These are phyloP conservation scores for Pseudobourletiella spinata DNA, from an alignment of 1,140 invertebrate genomes.

Conservation along the genomic window DNA sequence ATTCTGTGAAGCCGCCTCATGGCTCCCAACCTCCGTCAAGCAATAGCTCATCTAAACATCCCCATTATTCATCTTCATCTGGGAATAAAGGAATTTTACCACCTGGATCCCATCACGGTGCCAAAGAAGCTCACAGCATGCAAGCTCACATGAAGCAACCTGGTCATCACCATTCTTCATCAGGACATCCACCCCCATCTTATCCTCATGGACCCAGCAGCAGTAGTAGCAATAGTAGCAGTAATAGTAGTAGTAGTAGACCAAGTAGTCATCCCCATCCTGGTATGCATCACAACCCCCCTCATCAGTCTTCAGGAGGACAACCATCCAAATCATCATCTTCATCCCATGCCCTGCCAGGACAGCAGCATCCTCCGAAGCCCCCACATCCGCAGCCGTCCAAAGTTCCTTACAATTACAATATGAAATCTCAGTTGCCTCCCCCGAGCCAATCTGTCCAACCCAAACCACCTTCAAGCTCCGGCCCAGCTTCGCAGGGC, in stretches of 20 bases:
- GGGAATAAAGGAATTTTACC: not conserved
- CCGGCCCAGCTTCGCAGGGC: no score
- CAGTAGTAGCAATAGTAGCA: not conserved
- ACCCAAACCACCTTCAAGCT: not conserved
- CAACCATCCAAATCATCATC: not conserved
- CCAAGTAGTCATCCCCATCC: slow-evolving; percentile 6
- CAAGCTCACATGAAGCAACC: not conserved
- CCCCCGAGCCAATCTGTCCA: not conserved
- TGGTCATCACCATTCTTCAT: not conserved
- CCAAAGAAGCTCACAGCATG: slow-evolving; percentile 6
- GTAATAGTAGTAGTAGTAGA: not conserved
- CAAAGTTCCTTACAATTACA: slow-evolving; percentile 11
- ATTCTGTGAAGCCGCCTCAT: not conserved
- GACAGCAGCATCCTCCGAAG: slow-evolving; percentile 10
- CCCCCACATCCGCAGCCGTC: slow-evolving; percentile 16
- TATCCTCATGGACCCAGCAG: not conserved
- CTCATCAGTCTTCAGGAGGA: not conserved
- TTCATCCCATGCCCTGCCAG: not conserved
- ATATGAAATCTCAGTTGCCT: slow-evolving; percentile 1
- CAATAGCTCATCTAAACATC: not conserved
- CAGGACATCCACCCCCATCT: not conserved
- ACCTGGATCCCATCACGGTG: slow-evolving; percentile 9
- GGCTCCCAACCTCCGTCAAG: not conserved
- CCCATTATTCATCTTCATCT: slow-evolving; percentile 3
- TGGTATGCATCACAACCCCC: slow-evolving; percentile 5